These are phyloP conservation scores for Pitangus sulphuratus DNA, from an alignment of 2,797 vertebrate genomes.

Conservation along the genomic window DNA sequence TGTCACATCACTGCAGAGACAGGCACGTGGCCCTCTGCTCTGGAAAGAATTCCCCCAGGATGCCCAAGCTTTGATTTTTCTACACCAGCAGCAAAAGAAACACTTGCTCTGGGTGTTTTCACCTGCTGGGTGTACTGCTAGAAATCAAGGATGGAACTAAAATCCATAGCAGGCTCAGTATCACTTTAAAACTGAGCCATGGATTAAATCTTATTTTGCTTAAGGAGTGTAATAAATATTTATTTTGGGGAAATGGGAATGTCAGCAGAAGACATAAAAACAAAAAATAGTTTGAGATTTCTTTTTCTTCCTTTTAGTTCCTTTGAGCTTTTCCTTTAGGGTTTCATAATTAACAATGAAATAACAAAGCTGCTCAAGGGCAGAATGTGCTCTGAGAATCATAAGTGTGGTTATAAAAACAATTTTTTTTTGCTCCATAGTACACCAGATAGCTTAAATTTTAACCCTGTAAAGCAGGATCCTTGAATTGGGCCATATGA, in stretches of 20 bases:
- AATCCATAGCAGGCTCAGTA: background rate
- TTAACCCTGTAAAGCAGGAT: conserved; percentile 57
- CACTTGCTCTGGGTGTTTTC: background rate
- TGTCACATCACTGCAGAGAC: background rate
- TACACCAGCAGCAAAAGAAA: background rate
- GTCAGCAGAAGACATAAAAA: conserved; percentile 22
- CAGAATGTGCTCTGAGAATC: background rate
- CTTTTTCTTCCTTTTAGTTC: conserved; percentile 12
- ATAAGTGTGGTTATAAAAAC: background rate
- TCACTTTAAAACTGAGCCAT: background rate
- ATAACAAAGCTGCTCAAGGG: conserved; percentile 38
- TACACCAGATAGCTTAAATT: conserved; percentile 13
- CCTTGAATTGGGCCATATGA: conserved; percentile 8
- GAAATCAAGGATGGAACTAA: background rate
- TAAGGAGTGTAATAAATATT: conserved; percentile 23
- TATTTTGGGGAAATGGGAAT: background rate
- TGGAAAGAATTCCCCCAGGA: background rate
- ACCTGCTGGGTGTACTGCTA: background rate
- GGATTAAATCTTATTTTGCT: conserved; percentile 21
- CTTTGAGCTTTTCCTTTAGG: conserved; percentile 42
- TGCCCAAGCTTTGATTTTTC: background rate
- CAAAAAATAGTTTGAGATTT: background rate
- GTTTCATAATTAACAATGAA: conserved; percentile 53
- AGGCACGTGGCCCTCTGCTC: background rate
- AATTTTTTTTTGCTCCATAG: background rate